phyloP scores from a whole-genome alignment of 2,113 vertebrate genomes.

The Amphiprion ocellaris region DNA sequence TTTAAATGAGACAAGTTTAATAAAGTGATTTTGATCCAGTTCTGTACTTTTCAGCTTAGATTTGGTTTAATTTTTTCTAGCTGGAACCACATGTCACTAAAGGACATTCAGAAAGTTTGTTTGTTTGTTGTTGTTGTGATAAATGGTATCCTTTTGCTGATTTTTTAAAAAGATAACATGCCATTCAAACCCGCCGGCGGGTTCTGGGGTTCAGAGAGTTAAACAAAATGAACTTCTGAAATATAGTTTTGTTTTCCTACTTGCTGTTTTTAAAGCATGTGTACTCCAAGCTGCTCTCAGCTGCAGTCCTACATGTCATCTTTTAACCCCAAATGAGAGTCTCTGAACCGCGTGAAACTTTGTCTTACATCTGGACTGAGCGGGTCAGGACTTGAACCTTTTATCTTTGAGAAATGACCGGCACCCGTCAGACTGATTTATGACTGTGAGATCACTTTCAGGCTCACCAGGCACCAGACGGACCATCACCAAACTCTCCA shows the following conservation, averaged over 20 bases:
- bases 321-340: slow-evolving; percentile 31
- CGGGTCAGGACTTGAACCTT: slow-evolving; percentile 47
- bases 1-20: too few species aligned
- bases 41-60: too few species aligned
- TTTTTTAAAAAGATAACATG: too few species aligned
- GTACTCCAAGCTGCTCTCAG: not conserved
- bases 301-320: slow-evolving; percentile 9
- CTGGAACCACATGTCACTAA: too few species aligned
- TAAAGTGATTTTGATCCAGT: too few species aligned
- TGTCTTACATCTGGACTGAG: slow-evolving; percentile 19
- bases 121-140: too few species aligned
- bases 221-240: slow-evolving; percentile 25
- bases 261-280: slow-evolving; percentile 14
- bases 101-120: too few species aligned
- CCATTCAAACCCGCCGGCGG: too few species aligned
- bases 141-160: too few species aligned
- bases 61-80: too few species aligned
- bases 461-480: slow-evolving; percentile 31
- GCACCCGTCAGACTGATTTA: slow-evolving; percentile 57
- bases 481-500: slow-evolving; percentile 32
- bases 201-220: not conserved
- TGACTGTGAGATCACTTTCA: slow-evolving; percentile 40
- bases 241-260: slow-evolving; percentile 2
- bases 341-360: slow-evolving; percentile 28
- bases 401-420: slow-evolving; percentile 56